Conservation (phyloP, 2,888 invertebrate genomes). For the Drosophila planitibia region DNA sequence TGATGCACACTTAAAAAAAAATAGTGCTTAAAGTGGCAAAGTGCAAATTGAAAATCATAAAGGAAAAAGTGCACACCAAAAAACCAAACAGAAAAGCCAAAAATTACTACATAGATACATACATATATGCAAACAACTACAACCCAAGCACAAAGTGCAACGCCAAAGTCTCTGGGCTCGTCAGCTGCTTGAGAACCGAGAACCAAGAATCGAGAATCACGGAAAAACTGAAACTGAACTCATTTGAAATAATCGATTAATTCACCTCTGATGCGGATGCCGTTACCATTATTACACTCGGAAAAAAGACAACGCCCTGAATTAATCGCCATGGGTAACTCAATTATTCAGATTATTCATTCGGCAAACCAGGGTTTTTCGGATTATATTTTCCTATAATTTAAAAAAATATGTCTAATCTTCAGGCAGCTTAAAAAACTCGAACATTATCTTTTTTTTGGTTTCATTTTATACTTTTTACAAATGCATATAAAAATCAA, state of each 20-base stretch:
- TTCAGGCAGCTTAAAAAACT: no score
- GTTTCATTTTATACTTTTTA: neutral
- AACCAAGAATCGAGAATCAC: slow-evolving; percentile 5
- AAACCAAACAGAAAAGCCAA: slow-evolving; percentile 29
- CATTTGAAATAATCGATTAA: slow-evolving; percentile 60
- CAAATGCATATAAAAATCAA: neutral
- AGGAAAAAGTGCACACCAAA: slow-evolving; percentile 19
- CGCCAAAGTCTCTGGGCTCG: slow-evolving; percentile 5
- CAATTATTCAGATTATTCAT: neutral
- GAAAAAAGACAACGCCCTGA: neutral
- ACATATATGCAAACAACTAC: slow-evolving; percentile 20
- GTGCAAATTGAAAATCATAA: slow-evolving; percentile 39
- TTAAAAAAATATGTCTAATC: no score
- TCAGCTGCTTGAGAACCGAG: slow-evolving; percentile 13
- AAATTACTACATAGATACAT: slow-evolving; percentile 31
- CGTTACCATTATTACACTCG: slow-evolving; percentile 1
- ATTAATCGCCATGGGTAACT: neutral
- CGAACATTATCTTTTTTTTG: neutral
- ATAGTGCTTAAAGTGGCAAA: slow-evolving; percentile 15
- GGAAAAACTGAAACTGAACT: slow-evolving; percentile 46
- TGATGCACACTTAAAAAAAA: slow-evolving; percentile 18
- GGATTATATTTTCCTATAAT: no score
- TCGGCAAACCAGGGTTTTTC: neutral
- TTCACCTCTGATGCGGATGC: slow-evolving; percentile 46
- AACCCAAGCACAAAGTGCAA: slow-evolving; percentile 4